Percentiles rank a stretch among this genome's conserved stretches.
Evolutionary conservation across 2,797 vertebrate genomes (phyloP).

Genomic region (Sardinella longiceps): DNA sequence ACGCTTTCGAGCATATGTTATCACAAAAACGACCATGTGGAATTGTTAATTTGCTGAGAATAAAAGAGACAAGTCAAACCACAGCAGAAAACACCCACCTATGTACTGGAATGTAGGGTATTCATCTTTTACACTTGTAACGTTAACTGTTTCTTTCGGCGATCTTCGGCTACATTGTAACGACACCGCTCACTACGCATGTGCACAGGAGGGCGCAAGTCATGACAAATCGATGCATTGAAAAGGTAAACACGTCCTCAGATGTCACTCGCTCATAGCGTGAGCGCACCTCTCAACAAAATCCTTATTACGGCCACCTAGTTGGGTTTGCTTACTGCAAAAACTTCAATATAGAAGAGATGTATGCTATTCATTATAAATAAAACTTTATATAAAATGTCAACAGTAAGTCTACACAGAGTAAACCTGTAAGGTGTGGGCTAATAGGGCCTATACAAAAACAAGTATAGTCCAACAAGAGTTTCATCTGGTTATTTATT

Average conservation of each 20-base stretch:
- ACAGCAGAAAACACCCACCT: neutral
- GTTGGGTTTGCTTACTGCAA: no score
- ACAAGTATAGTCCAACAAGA: no score
- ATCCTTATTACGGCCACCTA: no score
- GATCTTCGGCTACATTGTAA: constrained; percentile 14
- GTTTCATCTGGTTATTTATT: no score
- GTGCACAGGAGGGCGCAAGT: neutral
- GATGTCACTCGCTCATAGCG: neutral
- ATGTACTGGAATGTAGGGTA: neutral
- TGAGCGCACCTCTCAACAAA: neutral
- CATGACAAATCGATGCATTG: constrained; percentile 31
- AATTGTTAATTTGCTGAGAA: neutral
- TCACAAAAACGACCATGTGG: neutral
- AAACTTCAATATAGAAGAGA: neutral
- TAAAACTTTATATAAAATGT: no score
- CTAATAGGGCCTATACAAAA: no score
- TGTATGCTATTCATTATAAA: neutral
- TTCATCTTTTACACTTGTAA: neutral
- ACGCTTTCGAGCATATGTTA: neutral
- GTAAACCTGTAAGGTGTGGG: no score
- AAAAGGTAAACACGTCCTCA: neutral
- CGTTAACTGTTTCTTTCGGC: neutral
- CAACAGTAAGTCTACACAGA: no score
- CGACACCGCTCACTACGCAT: constrained; percentile 29
- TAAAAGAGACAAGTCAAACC: neutral